phyloP scores from a whole-genome alignment of 2,888 invertebrate genomes.

The Amblyteles armatorius region DNA sequence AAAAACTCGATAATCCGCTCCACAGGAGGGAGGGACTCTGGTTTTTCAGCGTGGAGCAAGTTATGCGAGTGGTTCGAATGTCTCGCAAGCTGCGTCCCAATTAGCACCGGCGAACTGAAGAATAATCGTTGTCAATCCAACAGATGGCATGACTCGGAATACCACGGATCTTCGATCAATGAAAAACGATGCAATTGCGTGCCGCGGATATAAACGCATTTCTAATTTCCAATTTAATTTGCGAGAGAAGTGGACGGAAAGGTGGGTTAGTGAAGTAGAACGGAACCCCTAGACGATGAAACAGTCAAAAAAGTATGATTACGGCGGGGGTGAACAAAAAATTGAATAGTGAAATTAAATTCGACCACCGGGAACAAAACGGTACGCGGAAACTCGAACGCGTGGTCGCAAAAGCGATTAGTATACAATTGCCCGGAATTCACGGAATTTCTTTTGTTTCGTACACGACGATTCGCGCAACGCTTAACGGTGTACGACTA shows the following conservation, averaged over 20 bases:
- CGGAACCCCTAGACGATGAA: conserved; percentile 18
- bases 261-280: conserved; percentile 29
- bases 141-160: conserved; percentile 17
- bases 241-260: conserved; percentile 35
- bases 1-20: conserved; percentile 18
- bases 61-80: conserved; percentile 14
- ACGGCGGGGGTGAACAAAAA: conserved; percentile 26
- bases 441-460: conserved; percentile 65
- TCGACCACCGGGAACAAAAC: conserved; percentile 57
- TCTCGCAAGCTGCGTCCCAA: conserved; percentile 11
- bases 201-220: conserved; percentile 55
- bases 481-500: conserved; percentile 23
- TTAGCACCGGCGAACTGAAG: conserved; percentile 21
- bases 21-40: neutral
- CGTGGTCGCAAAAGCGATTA: conserved; percentile 64
- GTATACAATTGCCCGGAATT: conserved; percentile 66
- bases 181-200: conserved; percentile 55
- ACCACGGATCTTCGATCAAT: conserved; percentile 29
- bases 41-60: neutral
- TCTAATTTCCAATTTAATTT: conserved; percentile 67
- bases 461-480: conserved; percentile 8
- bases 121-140: conserved; percentile 17
- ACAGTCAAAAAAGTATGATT: conserved; percentile 41
- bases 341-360: conserved; percentile 57
- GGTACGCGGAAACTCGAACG: conserved; percentile 48